These are phyloP conservation scores for Zygothrica quintamaculata DNA, from an alignment of 2,888 invertebrate species.

Conservation along the genomic window DNA sequence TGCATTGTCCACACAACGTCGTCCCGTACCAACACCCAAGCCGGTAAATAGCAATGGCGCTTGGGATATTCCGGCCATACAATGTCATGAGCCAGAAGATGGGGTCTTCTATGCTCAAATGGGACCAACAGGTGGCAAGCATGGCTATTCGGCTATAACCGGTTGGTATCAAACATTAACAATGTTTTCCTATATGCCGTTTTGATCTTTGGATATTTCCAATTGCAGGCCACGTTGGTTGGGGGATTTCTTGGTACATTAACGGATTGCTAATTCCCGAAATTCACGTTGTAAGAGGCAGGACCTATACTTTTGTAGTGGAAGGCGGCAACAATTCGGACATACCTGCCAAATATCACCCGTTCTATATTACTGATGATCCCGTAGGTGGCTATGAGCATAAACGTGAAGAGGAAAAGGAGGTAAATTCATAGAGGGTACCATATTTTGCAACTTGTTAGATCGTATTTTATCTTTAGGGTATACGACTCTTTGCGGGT, in stretches of 20 bases:
- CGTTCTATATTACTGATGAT: constrained; percentile 97
- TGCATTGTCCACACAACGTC: constrained; percentile 52
- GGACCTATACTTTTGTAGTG: constrained; percentile 93
- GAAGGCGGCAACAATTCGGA: constrained; percentile 93
- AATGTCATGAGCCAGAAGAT: constrained; percentile 95
- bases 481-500: constrained; percentile 92
- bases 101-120: constrained; percentile 96
- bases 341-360: constrained; percentile 93
- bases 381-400: constrained; percentile 95
- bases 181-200: neutral
- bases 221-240: constrained; percentile 93
- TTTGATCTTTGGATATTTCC: too few relatives aligned
- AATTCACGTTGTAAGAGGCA: constrained; percentile 94
- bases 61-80: constrained; percentile 95
- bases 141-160: constrained; percentile 95
- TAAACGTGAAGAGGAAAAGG: constrained; percentile 91
- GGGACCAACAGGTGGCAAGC: constrained; percentile 96
- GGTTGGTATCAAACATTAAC: constrained; percentile 85
- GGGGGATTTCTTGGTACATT: constrained; percentile 98
- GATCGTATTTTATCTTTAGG: constrained; percentile 85
- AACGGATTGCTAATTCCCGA: constrained; percentile 96
- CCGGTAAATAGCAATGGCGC: constrained; percentile 87
- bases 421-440: constrained; percentile 85
- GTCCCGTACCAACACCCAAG: constrained; percentile 87
- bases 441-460: neutral